These are phyloP conservation scores for Nephotettix cincticeps DNA, from an alignment of 1,140 invertebrate genomes.

Conservation along the genomic window DNA sequence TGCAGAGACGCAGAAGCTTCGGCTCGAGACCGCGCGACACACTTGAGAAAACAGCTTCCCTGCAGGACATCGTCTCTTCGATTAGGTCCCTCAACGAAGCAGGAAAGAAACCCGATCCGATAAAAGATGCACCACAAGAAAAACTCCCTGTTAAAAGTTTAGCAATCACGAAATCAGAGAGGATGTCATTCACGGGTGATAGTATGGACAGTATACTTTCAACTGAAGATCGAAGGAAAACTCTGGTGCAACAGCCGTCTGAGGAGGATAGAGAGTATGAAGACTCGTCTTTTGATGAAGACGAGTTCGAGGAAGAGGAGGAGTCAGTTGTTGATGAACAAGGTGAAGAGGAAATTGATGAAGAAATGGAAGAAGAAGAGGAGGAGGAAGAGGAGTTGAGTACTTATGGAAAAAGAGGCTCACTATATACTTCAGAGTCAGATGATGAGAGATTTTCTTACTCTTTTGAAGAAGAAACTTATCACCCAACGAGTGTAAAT, in stretches of 20 bases:
- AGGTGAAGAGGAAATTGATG: conserved; percentile 49
- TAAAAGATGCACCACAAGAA: no score
- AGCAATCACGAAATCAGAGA: background rate
- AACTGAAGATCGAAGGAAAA: background rate
- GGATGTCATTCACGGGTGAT: conserved; percentile 19
- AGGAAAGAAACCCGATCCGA: background rate
- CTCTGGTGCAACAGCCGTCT: background rate
- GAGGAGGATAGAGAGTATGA: conserved; percentile 27
- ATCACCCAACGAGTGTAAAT: conserved; percentile 32
- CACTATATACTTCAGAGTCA: conserved; percentile 28
- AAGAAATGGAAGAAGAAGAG: conserved; percentile 33
- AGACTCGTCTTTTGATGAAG: conserved; percentile 27
- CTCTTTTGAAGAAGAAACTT: conserved; percentile 37
- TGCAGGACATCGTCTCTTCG: background rate
- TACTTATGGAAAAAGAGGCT: conserved; percentile 30
- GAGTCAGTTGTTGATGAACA: conserved; percentile 47
- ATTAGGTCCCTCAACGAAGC: background rate
- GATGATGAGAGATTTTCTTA: conserved; percentile 28
- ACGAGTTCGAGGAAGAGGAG: conserved; percentile 31
- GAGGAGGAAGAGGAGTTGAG: conserved; percentile 25
- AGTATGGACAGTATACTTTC: conserved; percentile 23
- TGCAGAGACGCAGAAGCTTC: conserved; percentile 35
- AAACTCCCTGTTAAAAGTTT: no score
- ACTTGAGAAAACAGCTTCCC: background rate
- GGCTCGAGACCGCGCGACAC: conserved; percentile 23